These are phyloP conservation scores for Hydraecia micacea DNA, from an alignment of 2,888 invertebrate species.

Conservation along the genomic window DNA sequence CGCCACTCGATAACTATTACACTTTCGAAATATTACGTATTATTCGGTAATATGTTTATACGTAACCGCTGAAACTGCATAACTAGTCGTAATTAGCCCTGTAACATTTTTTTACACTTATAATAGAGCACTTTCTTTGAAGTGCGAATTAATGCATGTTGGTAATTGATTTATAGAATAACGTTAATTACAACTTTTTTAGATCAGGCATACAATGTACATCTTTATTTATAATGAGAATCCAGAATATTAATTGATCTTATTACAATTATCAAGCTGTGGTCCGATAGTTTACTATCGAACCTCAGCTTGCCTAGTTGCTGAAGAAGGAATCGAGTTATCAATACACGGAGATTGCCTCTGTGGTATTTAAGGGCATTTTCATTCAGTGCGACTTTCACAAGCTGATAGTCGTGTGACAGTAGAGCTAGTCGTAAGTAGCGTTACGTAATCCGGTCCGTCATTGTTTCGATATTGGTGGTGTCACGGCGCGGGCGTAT, in stretches of 20 bases:
- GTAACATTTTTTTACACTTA: constrained; percentile 56
- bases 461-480: constrained; percentile 89
- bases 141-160: constrained; percentile 23
- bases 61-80: constrained; percentile 81
- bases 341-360: constrained; percentile 8
- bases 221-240: neutral
- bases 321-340: constrained; percentile 23
- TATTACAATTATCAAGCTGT: neutral
- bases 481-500: constrained; percentile 88
- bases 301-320: neutral
- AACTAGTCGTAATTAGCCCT: constrained; percentile 63
- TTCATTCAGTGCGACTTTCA: constrained; percentile 72
- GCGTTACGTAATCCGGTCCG: constrained; percentile 85
- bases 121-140: constrained; percentile 56
- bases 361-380: constrained; percentile 41
- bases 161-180: constrained; percentile 18
- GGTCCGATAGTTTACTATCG: neutral
- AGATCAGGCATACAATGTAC: neutral
- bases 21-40: constrained; percentile 88
- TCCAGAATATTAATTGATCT: neutral
- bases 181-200: neutral
- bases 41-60: constrained; percentile 83
- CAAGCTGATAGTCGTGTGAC: constrained; percentile 76
- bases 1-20: constrained; percentile 85
- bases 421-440: constrained; percentile 82